Conservation (phyloP, 2,113 vertebrate species). For the Patagioenas fasciata region DNA sequence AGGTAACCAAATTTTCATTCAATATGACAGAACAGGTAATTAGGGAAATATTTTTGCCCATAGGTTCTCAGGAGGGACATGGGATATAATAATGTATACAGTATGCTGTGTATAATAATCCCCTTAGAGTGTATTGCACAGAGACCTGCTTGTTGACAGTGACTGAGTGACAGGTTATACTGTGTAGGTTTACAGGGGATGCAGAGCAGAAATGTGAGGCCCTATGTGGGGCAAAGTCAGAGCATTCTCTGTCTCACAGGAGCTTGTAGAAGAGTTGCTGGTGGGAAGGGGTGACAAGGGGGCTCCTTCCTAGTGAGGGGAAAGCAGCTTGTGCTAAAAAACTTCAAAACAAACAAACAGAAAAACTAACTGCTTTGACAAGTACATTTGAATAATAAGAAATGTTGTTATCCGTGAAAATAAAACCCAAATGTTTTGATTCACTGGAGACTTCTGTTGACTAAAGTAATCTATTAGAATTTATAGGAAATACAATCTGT, state of each 20-base stretch:
- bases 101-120: not conserved
- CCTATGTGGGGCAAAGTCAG: not conserved
- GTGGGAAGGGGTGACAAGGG: not conserved
- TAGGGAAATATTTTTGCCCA: not conserved
- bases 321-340: not conserved
- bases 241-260: too few species aligned
- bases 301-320: not conserved
- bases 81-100: not conserved
- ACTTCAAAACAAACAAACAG: not conserved
- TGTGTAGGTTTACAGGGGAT: not conserved
- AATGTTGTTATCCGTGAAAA: not conserved
- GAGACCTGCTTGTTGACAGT: not conserved
- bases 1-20: not conserved
- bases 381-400: not conserved
- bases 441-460: not conserved
- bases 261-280: not conserved
- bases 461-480: not conserved
- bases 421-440: not conserved
- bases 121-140: not conserved
- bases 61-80: not conserved
- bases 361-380: not conserved
- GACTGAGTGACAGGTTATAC: not conserved
- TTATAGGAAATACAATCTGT: not conserved
- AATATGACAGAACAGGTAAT: not conserved
- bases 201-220: not conserved